Base-by-base conservation (phyloP, 2,888 invertebrate genomes). In the Polia nebulosa region DNA sequence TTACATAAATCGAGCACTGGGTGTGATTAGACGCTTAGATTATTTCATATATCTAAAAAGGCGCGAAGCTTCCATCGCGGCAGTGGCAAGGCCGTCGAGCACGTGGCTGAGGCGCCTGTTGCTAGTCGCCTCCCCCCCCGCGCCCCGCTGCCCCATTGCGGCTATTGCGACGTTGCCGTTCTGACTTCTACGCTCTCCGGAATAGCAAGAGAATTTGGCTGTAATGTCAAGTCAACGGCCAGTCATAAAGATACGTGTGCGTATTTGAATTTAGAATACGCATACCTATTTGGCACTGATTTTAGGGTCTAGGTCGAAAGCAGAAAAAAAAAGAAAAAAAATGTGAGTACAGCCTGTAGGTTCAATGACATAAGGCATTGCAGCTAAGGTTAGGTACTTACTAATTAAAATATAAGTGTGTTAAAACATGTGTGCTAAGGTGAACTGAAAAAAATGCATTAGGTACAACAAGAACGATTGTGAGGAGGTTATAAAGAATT, bases 51-150 rank as follows among this genome's bases (percentile, higher is more conserved):
- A 90, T 90, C 90, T 92, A 90, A 92, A 93, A 94, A 93, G 93
- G 93, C 93, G 93, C 93, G 92, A 94, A 93, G 93, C 91, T 92
- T 91, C 91, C 85, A 91, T 84, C 80, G 85, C 85, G 86, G 86
- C 88, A 88, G 90, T 90, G 91, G 94, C 95, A 95, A 95, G 95
- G 95, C 92, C 94, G 92, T 83, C 66, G 80, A 92, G 90, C 94
- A 94, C 95, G 95, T 95, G 94, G 93, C 86, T 70, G 77, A 85
- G 91, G 91, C 94, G 94, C 94, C 94, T 95, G 95, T 94, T 95
- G 94, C 95, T 95, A 94, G 81, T 87, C 81, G 86, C 83, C 83
- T 81, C 81, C 85, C 85, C 84, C 76, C 82, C 83, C 73, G 80
- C 80, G 62, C 69, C 64, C 78, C 80, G 59, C 75, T 62, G 74